Evolutionary conservation across 2,797 vertebrate species (phyloP).

Genomic region (Chiloscyllium punctatum): DNA sequence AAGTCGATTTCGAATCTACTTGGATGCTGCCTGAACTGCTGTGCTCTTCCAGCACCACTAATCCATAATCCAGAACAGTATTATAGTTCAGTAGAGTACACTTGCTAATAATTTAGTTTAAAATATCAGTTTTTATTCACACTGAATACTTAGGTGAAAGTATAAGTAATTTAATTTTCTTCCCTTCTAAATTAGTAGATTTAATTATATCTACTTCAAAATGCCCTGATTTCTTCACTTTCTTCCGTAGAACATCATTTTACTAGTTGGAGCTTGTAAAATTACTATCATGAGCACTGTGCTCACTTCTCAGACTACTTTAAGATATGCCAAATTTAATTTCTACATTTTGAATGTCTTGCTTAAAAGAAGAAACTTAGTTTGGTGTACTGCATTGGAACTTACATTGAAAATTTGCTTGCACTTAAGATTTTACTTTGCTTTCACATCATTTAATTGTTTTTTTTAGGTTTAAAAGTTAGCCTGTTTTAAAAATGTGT

Average conservation of each 20-base stretch:
- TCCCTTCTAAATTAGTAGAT: background rate
- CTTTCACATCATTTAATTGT: background rate
- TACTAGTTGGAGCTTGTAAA: background rate
- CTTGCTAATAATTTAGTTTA: background rate
- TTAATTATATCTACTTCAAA: background rate
- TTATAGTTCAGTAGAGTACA: background rate
- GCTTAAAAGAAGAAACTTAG: background rate
- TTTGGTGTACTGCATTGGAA: background rate
- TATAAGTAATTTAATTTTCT: background rate
- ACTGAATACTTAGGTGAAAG: background rate
- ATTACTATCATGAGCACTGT: background rate
- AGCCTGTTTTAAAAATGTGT: background rate
- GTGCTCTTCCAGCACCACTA: too few species aligned
- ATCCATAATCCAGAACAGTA: too few species aligned
- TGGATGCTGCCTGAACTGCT: too few species aligned
- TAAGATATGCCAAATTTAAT: background rate
- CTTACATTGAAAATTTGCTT: background rate
- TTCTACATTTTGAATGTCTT: background rate
- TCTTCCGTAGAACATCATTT: background rate
- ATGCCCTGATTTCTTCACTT: background rate
- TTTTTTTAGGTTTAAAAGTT: background rate
- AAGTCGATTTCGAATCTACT: too few species aligned
- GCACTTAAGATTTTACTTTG: background rate
- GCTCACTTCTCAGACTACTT: background rate
- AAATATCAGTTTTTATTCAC: background rate